These are phyloP conservation scores for Festucalex cinctus DNA, from an alignment of 2,113 vertebrate genomes.

Conservation along the genomic window DNA sequence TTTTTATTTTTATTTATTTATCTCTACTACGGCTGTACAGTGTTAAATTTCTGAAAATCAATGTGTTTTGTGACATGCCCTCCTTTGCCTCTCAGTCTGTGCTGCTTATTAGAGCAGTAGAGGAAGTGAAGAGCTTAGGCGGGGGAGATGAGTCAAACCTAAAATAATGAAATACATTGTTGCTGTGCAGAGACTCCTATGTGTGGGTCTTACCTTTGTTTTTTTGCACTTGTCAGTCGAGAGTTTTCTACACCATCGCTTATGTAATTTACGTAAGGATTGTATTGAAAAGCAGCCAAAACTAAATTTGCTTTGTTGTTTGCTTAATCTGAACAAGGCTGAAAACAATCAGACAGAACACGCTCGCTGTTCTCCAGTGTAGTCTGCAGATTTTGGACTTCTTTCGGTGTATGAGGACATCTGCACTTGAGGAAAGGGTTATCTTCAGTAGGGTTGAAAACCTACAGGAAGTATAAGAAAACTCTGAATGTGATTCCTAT, in stretches of 20 bases:
- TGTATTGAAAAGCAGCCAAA: not conserved
- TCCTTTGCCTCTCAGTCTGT: constrained; percentile 30
- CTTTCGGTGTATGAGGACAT: not conserved
- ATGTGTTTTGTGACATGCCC: constrained; percentile 39
- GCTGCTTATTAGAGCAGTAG: constrained; percentile 40
- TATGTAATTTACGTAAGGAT: not conserved
- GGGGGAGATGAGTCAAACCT: constrained; percentile 10
- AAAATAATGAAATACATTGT: constrained; percentile 3
- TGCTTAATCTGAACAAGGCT: not conserved
- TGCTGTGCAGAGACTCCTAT: constrained; percentile 11
- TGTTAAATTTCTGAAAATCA: constrained; percentile 26
- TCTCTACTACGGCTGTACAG: constrained; percentile 39
- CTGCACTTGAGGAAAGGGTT: no score
- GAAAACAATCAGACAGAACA: not conserved
- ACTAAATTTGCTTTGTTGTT: not conserved
- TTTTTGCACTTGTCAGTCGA: not conserved
- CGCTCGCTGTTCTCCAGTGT: not conserved
- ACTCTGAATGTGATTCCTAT: no score
- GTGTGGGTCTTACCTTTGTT: not conserved
- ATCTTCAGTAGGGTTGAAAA: no score
- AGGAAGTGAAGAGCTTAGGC: not conserved
- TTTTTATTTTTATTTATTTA: constrained; percentile 18
- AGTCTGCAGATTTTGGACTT: not conserved
- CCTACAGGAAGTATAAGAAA: no score
- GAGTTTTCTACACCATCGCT: not conserved